A percentile compares a stretch with the other conserved stretches of the same genome.
These are phyloP conservation scores for Dysidea cf. avara DNA, from an alignment of 37 sponge, comb jelly and placozoan genomes.

Conservation along the genomic window DNA sequence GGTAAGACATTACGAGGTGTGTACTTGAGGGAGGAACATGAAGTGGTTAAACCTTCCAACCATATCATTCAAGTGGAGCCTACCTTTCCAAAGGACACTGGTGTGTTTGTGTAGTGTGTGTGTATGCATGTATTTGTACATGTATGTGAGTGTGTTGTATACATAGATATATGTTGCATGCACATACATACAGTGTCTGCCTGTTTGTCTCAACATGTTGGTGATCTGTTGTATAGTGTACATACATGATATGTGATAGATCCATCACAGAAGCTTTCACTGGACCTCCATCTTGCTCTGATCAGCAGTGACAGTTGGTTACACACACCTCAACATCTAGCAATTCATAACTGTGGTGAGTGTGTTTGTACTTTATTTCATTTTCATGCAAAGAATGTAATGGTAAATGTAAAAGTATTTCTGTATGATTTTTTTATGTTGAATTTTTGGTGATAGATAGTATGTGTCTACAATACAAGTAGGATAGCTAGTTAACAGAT, in stretches of 20 bases:
- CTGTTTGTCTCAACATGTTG: no score
- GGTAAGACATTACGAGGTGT: slow-evolving; percentile 50
- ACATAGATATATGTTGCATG: no score
- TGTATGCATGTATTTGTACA: background rate
- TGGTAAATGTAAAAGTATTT: slow-evolving; percentile 2
- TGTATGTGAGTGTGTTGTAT: no score
- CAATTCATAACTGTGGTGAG: slow-evolving; percentile 53
- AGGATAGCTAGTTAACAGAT: no score
- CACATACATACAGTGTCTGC: no score
- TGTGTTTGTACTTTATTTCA: background rate
- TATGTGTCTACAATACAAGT: slow-evolving; percentile 4
- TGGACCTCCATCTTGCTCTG: slow-evolving; percentile 55
- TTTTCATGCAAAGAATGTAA: background rate
- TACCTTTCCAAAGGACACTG: slow-evolving; percentile 61
- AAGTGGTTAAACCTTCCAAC: slow-evolving; percentile 37
- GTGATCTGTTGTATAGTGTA: no score
- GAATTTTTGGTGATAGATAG: background rate
- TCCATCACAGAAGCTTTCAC: slow-evolving; percentile 35
- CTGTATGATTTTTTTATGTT: background rate
- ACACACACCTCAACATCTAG: slow-evolving; percentile 54
- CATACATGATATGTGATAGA: no score
- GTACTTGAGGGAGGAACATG: slow-evolving; percentile 74
- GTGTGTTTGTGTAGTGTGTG: slow-evolving; percentile 28
- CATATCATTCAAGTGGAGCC: slow-evolving; percentile 50
- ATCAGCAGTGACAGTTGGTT: slow-evolving; percentile 68